A percentile compares a stretch with the other conserved stretches of the same genome.
phyloP scores from a whole-genome alignment of 2,888 invertebrate genomes.

The Calliscelio sp. region DNA sequence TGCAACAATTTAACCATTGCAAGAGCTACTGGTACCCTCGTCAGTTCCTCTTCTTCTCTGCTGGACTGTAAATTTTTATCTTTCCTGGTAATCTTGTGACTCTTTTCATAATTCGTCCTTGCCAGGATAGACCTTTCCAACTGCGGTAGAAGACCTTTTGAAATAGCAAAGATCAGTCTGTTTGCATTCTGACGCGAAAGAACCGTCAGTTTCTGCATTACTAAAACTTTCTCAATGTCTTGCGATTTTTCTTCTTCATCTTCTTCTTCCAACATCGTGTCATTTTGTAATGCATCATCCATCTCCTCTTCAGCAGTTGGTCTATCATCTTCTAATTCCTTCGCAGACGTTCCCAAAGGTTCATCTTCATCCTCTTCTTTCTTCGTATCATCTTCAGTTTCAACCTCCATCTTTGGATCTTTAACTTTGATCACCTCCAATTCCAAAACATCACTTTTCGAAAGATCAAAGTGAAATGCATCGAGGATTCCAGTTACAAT shows the following conservation, averaged over 20 bases:
- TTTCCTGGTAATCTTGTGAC: conserved; percentile 92
- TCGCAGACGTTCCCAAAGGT: conserved; percentile 73
- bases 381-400: conserved; percentile 31
- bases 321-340: conserved; percentile 84
- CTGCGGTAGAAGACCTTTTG: conserved; percentile 92
- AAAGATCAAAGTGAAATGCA: conserved; percentile 96
- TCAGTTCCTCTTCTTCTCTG: conserved; percentile 96
- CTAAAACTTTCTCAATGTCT: conserved; percentile 77
- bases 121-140: conserved; percentile 91
- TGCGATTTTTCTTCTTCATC: conserved; percentile 76
- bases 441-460: conserved; percentile 87
- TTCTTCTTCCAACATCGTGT: conserved; percentile 27
- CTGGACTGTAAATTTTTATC: conserved; percentile 87
- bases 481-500: conserved; percentile 93
- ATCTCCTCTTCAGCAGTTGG: conserved; percentile 82
- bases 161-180: conserved; percentile 90
- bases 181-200: conserved; percentile 91
- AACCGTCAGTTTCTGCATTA: conserved; percentile 86
- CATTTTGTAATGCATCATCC: conserved; percentile 80
- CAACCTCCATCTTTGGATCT: conserved; percentile 71
- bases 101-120: conserved; percentile 90
- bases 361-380: conserved; percentile 83
- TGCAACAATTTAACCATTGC: conserved; percentile 97
- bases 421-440: conserved; percentile 73
- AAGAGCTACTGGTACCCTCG: conserved; percentile 96